A percentile compares a stretch with the other conserved stretches of the same genome.
These are phyloP conservation scores for Psittacus erithacus DNA, from an alignment of 2,113 vertebrate species.

Conservation along the genomic window DNA sequence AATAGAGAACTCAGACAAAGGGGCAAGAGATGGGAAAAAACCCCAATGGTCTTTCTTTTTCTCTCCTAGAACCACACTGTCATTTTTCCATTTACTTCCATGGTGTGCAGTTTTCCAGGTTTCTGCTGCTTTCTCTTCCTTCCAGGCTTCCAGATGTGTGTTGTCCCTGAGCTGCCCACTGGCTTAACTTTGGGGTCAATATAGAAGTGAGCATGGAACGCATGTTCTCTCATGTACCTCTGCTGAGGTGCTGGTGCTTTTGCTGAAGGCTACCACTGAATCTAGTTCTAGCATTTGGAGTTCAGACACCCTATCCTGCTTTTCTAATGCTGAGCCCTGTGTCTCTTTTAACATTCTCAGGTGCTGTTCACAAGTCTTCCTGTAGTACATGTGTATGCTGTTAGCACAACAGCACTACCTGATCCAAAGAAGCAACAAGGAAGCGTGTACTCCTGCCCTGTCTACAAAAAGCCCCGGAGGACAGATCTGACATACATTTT, in stretches of 20 bases:
- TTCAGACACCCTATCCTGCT: not conserved
- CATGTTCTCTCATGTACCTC: rapidly evolving
- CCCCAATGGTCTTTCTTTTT: not conserved
- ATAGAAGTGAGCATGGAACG: not conserved
- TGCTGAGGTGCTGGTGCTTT: not conserved
- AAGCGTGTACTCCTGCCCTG: slow-evolving; percentile 79
- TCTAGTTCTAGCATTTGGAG: not conserved
- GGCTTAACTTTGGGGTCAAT: not conserved
- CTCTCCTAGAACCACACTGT: not conserved
- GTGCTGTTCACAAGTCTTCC: slow-evolving; percentile 84
- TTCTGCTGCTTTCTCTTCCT: not conserved
- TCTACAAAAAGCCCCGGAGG: slow-evolving; percentile 83
- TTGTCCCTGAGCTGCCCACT: not conserved
- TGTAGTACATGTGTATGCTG: slow-evolving; percentile 83
- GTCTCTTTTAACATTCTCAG: slow-evolving; percentile 50
- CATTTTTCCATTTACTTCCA: not conserved
- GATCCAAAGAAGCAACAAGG: slow-evolving; percentile 63
- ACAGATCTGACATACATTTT: slow-evolving; percentile 86
- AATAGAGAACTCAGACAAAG: not conserved
- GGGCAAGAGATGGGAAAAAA: not conserved
- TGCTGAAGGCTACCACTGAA: not conserved
- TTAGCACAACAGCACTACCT: slow-evolving; percentile 57
- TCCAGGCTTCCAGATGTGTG: not conserved
- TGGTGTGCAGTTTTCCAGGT: not conserved
- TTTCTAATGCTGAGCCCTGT: not conserved